Percentiles rank a stretch among this genome's conserved stretches.
phyloP scores from a whole-genome alignment of 53 echinoderm and acorn worm genomes.

The Apostichopus leukothele region DNA sequence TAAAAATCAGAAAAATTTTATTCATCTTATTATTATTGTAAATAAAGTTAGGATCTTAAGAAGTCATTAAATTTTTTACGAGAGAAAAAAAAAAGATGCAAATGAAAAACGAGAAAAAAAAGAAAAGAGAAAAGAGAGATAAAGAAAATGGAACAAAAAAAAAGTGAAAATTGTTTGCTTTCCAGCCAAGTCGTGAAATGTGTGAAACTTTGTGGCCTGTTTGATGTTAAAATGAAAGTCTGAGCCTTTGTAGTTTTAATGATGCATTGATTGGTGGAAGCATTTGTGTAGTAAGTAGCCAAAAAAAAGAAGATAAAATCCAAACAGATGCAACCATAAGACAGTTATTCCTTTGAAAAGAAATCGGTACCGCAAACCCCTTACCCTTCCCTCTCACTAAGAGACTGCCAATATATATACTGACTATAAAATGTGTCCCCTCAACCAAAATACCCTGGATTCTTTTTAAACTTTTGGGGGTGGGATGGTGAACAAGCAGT shows the following conservation, averaged over 20 bases:
- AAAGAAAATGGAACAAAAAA: neutral
- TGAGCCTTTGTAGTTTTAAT: conserved; percentile 2
- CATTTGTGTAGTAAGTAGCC: neutral
- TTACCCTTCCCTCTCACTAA: too few species aligned
- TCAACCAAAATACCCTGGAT: too few species aligned
- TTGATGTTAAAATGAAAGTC: conserved; percentile 8
- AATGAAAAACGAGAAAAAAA: neutral
- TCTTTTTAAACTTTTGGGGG: too few species aligned
- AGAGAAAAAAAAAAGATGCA: conserved; percentile 16
- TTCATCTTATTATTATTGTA: conserved; percentile 39
- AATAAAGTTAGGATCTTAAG: conserved; percentile 36
- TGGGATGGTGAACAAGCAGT: too few species aligned
- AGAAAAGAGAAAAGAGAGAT: neutral
- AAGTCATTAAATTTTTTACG: conserved; percentile 17
- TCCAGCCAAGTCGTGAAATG: conserved; percentile 29
- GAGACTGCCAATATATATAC: too few species aligned
- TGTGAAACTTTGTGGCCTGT: conserved; percentile 35
- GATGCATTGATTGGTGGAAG: neutral
- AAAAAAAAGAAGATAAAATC: too few species aligned
- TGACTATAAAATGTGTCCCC: too few species aligned
- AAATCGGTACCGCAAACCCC: too few species aligned
- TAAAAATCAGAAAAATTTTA: conserved; percentile 37
- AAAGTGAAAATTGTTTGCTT: conserved; percentile 15
- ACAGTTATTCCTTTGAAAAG: too few species aligned
- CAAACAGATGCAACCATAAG: too few species aligned